Percentiles rank a stretch among this genome's conserved stretches.
Evolutionary conservation across 2,113 vertebrate genomes (phyloP).

Genomic region (Nothoprocta perdicaria): DNA sequence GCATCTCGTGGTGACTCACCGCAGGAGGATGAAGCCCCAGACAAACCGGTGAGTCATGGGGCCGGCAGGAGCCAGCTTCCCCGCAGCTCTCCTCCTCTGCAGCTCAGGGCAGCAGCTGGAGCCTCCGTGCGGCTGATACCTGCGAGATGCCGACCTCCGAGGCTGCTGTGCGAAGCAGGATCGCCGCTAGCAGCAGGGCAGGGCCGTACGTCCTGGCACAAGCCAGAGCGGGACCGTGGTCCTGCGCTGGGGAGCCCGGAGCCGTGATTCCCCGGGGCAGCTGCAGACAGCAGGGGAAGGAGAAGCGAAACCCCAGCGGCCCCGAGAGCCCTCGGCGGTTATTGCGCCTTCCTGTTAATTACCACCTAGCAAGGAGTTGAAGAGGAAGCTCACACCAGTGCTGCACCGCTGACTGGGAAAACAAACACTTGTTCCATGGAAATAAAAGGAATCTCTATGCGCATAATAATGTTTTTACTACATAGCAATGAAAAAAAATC

Average conservation of each 20-base stretch:
- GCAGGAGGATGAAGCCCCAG: accelerated
- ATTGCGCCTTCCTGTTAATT: not conserved
- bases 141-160: not conserved
- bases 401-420: not conserved
- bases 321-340: not conserved
- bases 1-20: accelerated
- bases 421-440: not conserved
- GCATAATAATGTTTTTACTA: not conserved
- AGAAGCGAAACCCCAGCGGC: not conserved
- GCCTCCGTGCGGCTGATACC: not conserved
- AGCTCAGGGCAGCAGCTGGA: no score
- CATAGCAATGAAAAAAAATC: not conserved
- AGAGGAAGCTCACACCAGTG: not conserved
- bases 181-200: not conserved
- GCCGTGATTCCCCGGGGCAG: not conserved
- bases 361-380: not conserved
- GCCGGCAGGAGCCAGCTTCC: not conserved
- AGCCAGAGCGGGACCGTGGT: not conserved
- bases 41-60: accelerated
- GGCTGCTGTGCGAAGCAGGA: no score
- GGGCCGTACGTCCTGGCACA: accelerated
- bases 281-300: not conserved
- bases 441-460: not conserved
- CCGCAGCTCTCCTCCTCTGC: not conserved
- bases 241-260: not conserved